Conservation (phyloP, 2,113 vertebrate genomes). For the Tragelaphus strepsiceros region DNA sequence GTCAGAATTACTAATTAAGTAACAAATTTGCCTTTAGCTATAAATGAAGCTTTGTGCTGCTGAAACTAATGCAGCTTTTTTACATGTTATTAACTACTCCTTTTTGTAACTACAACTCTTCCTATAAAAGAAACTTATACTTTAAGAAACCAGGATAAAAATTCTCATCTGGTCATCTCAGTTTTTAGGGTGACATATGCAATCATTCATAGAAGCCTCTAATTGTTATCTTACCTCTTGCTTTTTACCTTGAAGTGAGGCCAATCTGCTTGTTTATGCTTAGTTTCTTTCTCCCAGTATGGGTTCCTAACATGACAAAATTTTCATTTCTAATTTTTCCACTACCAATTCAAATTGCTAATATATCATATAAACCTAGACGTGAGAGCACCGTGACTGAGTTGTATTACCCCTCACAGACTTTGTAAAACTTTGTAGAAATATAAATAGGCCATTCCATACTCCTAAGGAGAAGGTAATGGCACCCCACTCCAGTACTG, state of each 20-base stretch:
- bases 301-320: not conserved
- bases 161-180: not conserved
- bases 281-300: not conserved
- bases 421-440: not conserved
- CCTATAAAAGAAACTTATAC: slow-evolving; percentile 9
- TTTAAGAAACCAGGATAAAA: not conserved
- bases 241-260: slow-evolving; percentile 8
- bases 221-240: not conserved
- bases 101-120: not conserved
- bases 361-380: not conserved
- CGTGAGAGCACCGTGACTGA: not conserved
- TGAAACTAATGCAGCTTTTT: slow-evolving; percentile 3
- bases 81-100: not conserved
- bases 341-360: not conserved
- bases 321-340: not conserved
- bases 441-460: not conserved
- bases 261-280: not conserved
- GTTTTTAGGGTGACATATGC: not conserved
- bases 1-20: slow-evolving; percentile 68
- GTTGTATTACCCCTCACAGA: not conserved
- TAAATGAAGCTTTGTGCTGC: slow-evolving; percentile 28
- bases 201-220: not conserved
- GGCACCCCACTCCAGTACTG: too few species aligned
- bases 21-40: slow-evolving; percentile 56
- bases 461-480: not conserved